Base-by-base conservation (phyloP, 2,888 invertebrate species). In the Latrodectus elegans region DNA sequence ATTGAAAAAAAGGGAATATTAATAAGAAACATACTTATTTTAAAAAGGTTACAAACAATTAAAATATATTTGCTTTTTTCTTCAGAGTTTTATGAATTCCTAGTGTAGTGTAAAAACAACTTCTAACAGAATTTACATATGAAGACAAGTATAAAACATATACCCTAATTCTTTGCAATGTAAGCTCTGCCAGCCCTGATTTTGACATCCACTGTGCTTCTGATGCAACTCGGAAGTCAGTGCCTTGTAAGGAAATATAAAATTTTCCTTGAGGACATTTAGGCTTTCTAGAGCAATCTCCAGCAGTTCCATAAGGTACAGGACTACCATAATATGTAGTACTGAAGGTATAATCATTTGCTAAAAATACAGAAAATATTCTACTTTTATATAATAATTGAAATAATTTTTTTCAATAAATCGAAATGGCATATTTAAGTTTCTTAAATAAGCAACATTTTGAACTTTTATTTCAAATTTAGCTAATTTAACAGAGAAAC, bases 251-350 rank as follows among this genome's bases (percentile, higher is more conserved):
- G 92, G 95, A 95, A 67, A 96, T 94, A 53, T 94, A 94, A 92
- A 96, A 96, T 89, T 93, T 93, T 0, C 95, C 95, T 71, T 96
- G 96, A 4, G 96, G 95, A 92, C 97, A 97, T 89, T 93, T 92
- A 4, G 93, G 93, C 68, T 94, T 93, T 91, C 95, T 96, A 92
- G 96, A 96, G 92, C 97, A 97, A 92, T 97, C 97, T 0, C 97
- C 97, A 17, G 96, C 96, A 77, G 95, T 95, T 0, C 95, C 97
- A 91, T 94, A 96, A 53, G 95, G 93, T 90, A 95, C 94, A 88
- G 92, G 92, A 73, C 92, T 93, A 0, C 95, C 95, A 78, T 93
- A 92, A 38, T 92, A 91, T 76, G 94, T 94, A 88, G 92, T 92
- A 1, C 96, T 94, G 92, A 96, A 97, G 15, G 95, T 95, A 91